Evolutionary conservation across 2,113 vertebrate species (phyloP).

Genomic region (Poecile atricapillus): DNA sequence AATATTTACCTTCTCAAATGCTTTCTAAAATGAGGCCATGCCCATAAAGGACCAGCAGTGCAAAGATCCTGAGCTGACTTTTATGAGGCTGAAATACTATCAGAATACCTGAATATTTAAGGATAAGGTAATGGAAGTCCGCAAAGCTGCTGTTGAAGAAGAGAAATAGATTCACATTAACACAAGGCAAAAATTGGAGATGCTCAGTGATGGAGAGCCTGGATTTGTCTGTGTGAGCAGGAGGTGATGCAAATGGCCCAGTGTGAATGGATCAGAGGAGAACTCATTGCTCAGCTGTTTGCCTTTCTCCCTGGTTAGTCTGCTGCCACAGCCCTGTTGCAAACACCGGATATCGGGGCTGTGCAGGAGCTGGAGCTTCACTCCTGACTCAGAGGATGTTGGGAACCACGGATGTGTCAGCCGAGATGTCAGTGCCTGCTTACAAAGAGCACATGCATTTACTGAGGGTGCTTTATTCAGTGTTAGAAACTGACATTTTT

Average conservation of each 20-base stretch:
- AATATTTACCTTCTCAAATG: background rate
- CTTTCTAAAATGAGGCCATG: background rate
- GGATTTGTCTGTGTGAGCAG: background rate
- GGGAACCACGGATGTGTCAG: background rate
- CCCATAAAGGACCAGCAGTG: background rate
- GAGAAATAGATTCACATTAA: background rate
- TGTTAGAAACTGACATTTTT: background rate
- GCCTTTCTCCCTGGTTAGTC: background rate
- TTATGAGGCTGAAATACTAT: background rate
- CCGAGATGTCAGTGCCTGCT: background rate
- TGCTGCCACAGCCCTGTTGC: slow-evolving; percentile 4
- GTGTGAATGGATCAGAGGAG: background rate
- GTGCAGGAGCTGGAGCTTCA: background rate
- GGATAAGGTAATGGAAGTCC: background rate
- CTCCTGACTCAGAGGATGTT: slow-evolving; percentile 41
- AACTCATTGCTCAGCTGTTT: slow-evolving; percentile 21
- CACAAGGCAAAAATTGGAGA: background rate
- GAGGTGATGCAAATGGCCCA: background rate
- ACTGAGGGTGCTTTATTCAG: background rate
- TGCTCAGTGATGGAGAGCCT: background rate
- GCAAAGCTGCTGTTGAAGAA: background rate
- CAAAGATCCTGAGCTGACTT: background rate
- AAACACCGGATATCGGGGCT: background rate
- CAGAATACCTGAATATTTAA: background rate
- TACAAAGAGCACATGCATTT: background rate